Evolutionary conservation across 1,140 invertebrate genomes (phyloP), one percentile per base, ranked within the genome.

Genomic region (Drosophila subpulchrella): DNA sequence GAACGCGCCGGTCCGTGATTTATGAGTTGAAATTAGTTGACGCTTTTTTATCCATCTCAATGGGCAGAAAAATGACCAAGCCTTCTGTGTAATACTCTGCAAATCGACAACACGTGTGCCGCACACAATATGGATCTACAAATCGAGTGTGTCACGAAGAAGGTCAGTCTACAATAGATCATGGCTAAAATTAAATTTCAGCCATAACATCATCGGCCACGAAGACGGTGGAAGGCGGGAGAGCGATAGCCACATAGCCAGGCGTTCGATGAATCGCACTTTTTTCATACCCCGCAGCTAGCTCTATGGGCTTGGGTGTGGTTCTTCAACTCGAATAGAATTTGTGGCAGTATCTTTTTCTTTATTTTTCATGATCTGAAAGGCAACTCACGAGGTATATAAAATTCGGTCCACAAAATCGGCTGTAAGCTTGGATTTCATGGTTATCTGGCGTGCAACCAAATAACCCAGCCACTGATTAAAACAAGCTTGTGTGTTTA

Each of bases 111-210:
- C 59, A 81, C 75, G 78, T 76, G 78, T 47, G 44, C 6, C 17
- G 11, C 62, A 36, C 72, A 54, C 72, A 54, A 11, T 54, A 20
- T 66, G 56, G 56, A 32, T 34, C 55, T 55, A 73, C 55, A 73
- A 39, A 54, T 58, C 41, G 56, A 60, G 50, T 66, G 73, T 85
- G 48, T 56, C 48, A 81, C 73, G 63, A 84, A 79, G 81, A 84
- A 84, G 81, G 81, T 84, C 81, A 81, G 78, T 55, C 55, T 65
- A 72, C 70, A 62, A 57, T 74, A 73, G 68, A 67, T 80, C 81
- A 65, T 50, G 67, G 72, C 60, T 79, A 74, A 66, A 83, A 85
- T 85, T 85, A 70, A 68, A 73, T 83, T 68, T 68, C 20, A 41
- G 65, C 51, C 72, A 72, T 60, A 73, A 61, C 59, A 75, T 70